Base-by-base conservation (phyloP, 2,113 vertebrate species). In the Dendrocopos noguchii region DNA sequence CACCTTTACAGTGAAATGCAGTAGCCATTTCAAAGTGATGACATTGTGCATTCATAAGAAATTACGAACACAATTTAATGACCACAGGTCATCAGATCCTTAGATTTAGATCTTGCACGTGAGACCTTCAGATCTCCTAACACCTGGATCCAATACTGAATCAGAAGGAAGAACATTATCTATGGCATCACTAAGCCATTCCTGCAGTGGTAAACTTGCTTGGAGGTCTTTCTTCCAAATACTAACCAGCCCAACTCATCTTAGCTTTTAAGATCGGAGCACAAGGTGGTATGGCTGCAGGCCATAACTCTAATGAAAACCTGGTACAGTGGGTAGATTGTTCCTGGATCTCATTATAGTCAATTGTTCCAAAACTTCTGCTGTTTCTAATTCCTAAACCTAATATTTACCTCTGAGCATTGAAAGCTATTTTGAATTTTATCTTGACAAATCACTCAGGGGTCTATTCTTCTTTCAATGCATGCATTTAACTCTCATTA, bases 221-320 rank as follows among this genome's bases (percentile, higher is more conserved):
- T 94, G 93, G 95, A 96, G 95, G 95, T 95, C 94, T 95, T 56
- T 55, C 29, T 90, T 94, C 89, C 72, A 91, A 94, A 94, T 83
- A 34, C 72, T 96, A 92, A 95, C 84, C 87, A 94, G 95, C 82
- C 80, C 85, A 91, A 66, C 91, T 36, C 0, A 4, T 73, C 57
- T 90, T 80, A 88, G 87, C 90, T 86, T 92, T 94, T 78, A 95
- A 96, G 87, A 95, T 96, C 90, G 55, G 70, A 94, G 90, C 87
- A 80, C 87, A 96, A 96, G 93, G 94, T 96, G 93, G 93, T 95
- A 90, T 96, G 94, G 94, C 96, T 95, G 87, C 90, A 84, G 95
- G 95, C 96, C 96, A 96, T 95, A 95, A 94, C 80, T 89, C 84
- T 96, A 96, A 96, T 95, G 90, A 96, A 94, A 96, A 94, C 94